Percentiles rank a stretch among this genome's conserved stretches.
Conservation (phyloP, 1,140 invertebrate genomes). For the Phymorhynchus buccinoides region DNA sequence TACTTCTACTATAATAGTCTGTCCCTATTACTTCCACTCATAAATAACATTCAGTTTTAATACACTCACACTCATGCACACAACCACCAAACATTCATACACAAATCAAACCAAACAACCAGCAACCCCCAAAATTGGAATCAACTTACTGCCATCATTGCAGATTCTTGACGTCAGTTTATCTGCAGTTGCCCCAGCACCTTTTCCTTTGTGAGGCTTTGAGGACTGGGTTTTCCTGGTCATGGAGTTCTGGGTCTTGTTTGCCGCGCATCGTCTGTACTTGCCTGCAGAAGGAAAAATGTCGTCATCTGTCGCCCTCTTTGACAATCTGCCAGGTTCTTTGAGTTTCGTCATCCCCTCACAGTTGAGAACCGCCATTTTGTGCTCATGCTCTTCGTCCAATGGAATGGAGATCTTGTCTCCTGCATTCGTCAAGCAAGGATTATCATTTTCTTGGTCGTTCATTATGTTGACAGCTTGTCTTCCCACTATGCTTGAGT, state of each 20-base stretch:
- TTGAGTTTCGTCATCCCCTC: conserved; percentile 9
- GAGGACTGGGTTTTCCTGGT: neutral
- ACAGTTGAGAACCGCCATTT: conserved; percentile 12
- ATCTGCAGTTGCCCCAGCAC: neutral
- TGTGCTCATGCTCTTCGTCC: conserved; percentile 25
- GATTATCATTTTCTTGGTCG: neutral
- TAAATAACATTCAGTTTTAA: too few species aligned
- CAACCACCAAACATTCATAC: neutral
- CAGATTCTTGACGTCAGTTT: neutral
- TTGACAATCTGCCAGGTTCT: neutral
- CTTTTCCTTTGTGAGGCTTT: neutral
- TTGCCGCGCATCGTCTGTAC: neutral
- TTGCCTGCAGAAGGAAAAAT: neutral
- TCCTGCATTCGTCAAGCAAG: neutral
- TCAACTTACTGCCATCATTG: neutral
- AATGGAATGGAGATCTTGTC: neutral
- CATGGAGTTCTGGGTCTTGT: neutral
- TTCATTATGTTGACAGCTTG: neutral
- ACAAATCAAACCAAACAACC: neutral
- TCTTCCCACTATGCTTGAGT: neutral
- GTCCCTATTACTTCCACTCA: too few species aligned
- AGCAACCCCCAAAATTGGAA: too few species aligned
- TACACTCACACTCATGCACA: neutral
- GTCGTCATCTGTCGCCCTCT: neutral
- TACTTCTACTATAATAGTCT: too few species aligned